These are phyloP conservation scores for Paralvinella palmiformis DNA, from an alignment of 1,140 invertebrate species.

Conservation along the genomic window DNA sequence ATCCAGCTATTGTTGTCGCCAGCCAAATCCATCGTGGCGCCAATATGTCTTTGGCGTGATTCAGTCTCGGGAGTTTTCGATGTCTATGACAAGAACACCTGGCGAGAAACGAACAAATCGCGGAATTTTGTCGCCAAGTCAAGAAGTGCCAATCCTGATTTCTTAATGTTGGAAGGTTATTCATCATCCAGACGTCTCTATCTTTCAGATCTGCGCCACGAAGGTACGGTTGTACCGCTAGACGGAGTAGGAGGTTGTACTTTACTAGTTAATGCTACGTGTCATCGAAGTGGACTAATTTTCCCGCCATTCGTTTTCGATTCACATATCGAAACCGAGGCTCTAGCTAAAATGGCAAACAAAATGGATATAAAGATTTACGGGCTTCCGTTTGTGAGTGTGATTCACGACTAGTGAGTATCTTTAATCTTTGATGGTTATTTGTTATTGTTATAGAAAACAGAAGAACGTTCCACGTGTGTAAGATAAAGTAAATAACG, in stretches of 20 bases:
- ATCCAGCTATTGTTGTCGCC: constrained; percentile 38
- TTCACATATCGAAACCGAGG: constrained; percentile 45
- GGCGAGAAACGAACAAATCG: constrained; percentile 39
- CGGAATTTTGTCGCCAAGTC: constrained; percentile 22
- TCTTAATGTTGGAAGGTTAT: constrained; percentile 40
- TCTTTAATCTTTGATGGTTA: too few species aligned
- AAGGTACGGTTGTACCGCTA: constrained; percentile 35
- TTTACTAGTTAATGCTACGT: constrained; percentile 30
- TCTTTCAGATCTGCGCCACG: constrained; percentile 33
- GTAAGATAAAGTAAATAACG: too few species aligned
- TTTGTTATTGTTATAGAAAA: too few species aligned
- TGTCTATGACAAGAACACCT: constrained; percentile 42
- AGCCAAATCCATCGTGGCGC: constrained; percentile 32
- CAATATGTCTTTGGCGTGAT: constrained; percentile 29
- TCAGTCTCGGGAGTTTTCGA: constrained; percentile 21
- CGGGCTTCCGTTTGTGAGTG: constrained; percentile 39
- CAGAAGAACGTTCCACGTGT: too few species aligned
- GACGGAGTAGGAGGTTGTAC: constrained; percentile 44
- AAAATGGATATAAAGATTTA: constrained; percentile 32
- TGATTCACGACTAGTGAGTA: too few species aligned
- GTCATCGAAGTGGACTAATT: constrained; percentile 35
- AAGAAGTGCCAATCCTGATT: constrained; percentile 22
- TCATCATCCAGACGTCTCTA: constrained; percentile 30
- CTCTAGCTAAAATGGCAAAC: constrained; percentile 39
- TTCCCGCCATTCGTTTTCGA: constrained; percentile 36